Percentiles rank a stretch among this genome's conserved stretches.
These are phyloP conservation scores for Macrochelys suwanniensis DNA, from an alignment of 2,797 vertebrate genomes.

Conservation along the genomic window DNA sequence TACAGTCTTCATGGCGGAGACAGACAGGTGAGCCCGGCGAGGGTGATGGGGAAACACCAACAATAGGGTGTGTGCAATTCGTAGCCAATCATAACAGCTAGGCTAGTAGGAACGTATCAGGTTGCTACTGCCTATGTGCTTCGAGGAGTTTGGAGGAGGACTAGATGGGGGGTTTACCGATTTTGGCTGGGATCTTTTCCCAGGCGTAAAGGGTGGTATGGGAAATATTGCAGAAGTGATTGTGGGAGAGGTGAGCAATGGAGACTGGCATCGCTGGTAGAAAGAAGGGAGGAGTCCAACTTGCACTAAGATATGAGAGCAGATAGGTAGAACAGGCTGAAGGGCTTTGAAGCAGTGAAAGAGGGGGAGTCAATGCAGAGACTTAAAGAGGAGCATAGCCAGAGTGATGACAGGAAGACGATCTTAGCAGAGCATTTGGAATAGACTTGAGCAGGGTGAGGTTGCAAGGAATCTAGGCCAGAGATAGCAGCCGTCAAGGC, in stretches of 20 bases:
- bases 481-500: neutral
- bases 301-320: neutral
- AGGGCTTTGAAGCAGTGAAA: neutral
- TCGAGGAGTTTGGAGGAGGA: neutral
- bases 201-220: neutral
- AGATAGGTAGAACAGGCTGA: neutral
- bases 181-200: neutral
- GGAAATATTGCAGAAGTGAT: neutral
- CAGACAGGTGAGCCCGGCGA: neutral
- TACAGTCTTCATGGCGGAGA: neutral
- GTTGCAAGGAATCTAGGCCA: neutral
- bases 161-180: neutral
- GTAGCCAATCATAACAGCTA: neutral
- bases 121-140: neutral
- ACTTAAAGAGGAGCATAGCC: neutral
- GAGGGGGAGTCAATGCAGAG: neutral
- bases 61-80: neutral
- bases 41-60: neutral
- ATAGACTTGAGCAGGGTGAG: neutral
- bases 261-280: neutral
- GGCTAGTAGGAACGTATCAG: neutral
- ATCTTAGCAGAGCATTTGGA: neutral
- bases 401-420: too few species aligned
- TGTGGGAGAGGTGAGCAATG: too few species aligned
- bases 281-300: neutral